Percentiles rank a stretch among this genome's conserved stretches.
These are phyloP conservation scores for Ochropleura plecta DNA, from an alignment of 2,888 invertebrate species.

Conservation along the genomic window DNA sequence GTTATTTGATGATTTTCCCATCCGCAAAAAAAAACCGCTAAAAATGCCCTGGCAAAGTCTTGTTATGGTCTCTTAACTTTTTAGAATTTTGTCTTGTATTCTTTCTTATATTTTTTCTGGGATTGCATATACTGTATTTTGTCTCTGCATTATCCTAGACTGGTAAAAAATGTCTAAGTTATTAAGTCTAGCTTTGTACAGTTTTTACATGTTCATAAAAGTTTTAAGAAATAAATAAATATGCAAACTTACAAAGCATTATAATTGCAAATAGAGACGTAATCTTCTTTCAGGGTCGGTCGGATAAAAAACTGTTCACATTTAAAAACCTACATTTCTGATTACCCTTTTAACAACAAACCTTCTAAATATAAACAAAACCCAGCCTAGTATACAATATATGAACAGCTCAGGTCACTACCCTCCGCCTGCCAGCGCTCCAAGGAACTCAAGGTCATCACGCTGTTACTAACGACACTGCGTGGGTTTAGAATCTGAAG, in stretches of 20 bases:
- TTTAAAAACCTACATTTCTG: background rate
- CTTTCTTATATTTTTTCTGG: no score
- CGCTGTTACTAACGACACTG: background rate
- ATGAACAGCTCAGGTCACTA: constrained; percentile 28
- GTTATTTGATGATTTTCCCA: no score
- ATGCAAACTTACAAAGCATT: background rate
- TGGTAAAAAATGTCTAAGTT: no score
- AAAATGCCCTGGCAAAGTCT: no score
- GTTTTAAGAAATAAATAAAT: no score
- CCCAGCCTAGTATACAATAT: constrained; percentile 5
- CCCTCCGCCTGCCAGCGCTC: constrained; percentile 6
- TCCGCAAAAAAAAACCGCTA: no score
- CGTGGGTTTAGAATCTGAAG: constrained; percentile 7
- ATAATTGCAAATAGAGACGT: background rate
- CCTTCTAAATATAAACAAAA: constrained; percentile 25
- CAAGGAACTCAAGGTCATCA: constrained; percentile 7
- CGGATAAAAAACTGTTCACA: background rate
- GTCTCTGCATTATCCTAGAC: no score
- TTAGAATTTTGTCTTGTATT: no score
- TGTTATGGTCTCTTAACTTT: no score
- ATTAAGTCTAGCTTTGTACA: no score
- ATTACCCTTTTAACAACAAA: constrained; percentile 18
- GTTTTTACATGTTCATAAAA: no score
- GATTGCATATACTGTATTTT: no score
- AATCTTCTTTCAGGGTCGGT: background rate